Percentiles rank a stretch among this genome's conserved stretches.
Evolutionary conservation across 2,888 invertebrate genomes (phyloP).

Genomic region (Stenolophus ochropezus): DNA sequence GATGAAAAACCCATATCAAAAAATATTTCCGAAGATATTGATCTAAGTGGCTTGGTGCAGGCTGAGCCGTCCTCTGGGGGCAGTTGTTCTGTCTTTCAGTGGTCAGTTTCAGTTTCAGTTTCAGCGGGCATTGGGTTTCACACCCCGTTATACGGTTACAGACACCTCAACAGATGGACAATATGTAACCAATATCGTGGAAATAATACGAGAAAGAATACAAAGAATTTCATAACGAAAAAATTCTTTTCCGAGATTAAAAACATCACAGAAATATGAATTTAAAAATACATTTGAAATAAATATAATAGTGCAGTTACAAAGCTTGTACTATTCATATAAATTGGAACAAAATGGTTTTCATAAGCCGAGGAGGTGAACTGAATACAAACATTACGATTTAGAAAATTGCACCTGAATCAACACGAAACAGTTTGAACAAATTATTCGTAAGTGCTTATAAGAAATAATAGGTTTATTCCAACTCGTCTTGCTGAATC

Average conservation of each 20-base stretch:
- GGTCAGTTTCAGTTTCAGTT: neutral
- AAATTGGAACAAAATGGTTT: too few species aligned
- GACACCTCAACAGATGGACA: neutral
- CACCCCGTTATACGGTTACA: neutral
- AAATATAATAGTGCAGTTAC: too few species aligned
- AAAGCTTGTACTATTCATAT: too few species aligned
- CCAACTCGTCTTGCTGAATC: too few species aligned
- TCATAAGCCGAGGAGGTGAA: too few species aligned
- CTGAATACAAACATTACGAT: too few species aligned
- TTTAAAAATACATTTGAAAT: too few species aligned
- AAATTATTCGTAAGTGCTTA: too few species aligned
- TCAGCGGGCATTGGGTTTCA: neutral
- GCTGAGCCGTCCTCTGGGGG: constrained; percentile 17
- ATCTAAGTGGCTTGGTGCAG: constrained; percentile 17
- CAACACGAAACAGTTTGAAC: too few species aligned
- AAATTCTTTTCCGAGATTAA: neutral
- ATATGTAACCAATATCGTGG: neutral
- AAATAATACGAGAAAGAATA: neutral
- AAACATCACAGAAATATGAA: neutral
- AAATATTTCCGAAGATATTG: constrained; percentile 33
- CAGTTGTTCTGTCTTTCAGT: constrained; percentile 26
- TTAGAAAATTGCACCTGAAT: too few species aligned
- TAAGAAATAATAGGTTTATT: too few species aligned
- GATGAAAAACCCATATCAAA: constrained; percentile 27
- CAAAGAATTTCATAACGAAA: neutral